Evolutionary conservation across 2,888 invertebrate genomes (phyloP).

Genomic region (Tetramorium bicarinatum): DNA sequence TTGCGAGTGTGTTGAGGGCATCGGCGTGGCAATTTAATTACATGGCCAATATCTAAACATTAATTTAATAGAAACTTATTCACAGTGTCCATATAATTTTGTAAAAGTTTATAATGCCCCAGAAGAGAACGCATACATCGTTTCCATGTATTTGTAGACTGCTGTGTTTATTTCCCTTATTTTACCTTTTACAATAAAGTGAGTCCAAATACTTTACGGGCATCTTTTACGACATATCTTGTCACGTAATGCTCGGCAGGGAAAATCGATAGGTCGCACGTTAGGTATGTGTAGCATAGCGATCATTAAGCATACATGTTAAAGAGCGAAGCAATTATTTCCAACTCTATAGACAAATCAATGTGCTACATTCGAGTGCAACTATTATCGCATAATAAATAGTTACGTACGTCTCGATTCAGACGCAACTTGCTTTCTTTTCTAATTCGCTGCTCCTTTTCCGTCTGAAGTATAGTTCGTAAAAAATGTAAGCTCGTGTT

Average conservation of each 20-base stretch:
- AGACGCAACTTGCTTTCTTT: constrained; percentile 40
- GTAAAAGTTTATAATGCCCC: not conserved
- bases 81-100: not conserved
- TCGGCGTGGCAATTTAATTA: constrained; percentile 10
- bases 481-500: constrained; percentile 5
- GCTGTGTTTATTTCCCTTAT: not conserved
- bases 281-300: constrained; percentile 72
- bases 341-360: constrained; percentile 76
- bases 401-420: constrained; percentile 74
- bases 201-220: constrained; percentile 20
- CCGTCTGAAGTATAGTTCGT: not conserved
- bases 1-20: not conserved
- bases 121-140: not conserved
- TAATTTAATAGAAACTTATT: constrained; percentile 22
- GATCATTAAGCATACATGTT: constrained; percentile 74
- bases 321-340: constrained; percentile 74
- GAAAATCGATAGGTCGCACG: constrained; percentile 63
- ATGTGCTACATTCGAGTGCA: constrained; percentile 77
- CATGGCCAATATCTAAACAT: not conserved
- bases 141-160: not conserved
- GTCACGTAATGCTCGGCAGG: constrained; percentile 34
- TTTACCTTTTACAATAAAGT: not conserved
- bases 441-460: constrained; percentile 12
- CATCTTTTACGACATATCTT: constrained; percentile 18
- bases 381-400: constrained; percentile 77